Conservation (phyloP, 2,113 vertebrate genomes). For the Alligator mississippiensis region DNA sequence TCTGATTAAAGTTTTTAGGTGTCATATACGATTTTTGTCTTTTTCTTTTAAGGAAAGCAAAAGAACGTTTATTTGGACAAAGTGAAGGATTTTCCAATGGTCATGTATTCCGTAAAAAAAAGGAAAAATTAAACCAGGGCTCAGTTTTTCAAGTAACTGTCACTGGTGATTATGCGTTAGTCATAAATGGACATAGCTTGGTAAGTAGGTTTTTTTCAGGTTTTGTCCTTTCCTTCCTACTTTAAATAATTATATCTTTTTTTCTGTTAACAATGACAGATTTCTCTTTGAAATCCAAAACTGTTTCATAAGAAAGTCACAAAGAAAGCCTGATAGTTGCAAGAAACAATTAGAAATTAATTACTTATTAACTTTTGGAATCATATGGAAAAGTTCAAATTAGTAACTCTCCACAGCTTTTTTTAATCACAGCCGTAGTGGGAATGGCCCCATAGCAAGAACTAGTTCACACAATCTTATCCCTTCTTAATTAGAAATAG, state of each 20-base stretch:
- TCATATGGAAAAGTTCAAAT: constrained; percentile 22
- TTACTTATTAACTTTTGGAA: neutral
- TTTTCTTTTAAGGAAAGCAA: constrained; percentile 74
- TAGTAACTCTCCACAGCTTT: constrained; percentile 37
- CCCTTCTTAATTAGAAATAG: constrained; percentile 19
- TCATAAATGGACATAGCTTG: constrained; percentile 84
- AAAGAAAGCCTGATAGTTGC: neutral
- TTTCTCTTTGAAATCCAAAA: neutral
- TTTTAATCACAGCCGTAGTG: neutral
- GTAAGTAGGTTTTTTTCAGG: constrained; percentile 68
- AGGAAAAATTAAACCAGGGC: constrained; percentile 51
- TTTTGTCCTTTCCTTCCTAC: constrained; percentile 42
- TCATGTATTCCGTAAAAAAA: constrained; percentile 64
- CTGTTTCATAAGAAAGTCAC: neutral
- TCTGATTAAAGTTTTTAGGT: constrained; percentile 4
- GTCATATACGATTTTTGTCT: neutral
- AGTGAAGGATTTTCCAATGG: constrained; percentile 62
- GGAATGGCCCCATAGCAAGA: neutral
- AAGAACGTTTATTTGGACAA: constrained; percentile 75
- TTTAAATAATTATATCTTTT: neutral
- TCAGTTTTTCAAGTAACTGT: constrained; percentile 79
- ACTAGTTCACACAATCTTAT: neutral
- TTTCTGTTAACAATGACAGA: constrained; percentile 17
- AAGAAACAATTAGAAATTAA: neutral
- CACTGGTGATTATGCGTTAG: constrained; percentile 80